Conservation (phyloP, 1,140 invertebrate genomes). For the Condylostylus longicornis region DNA sequence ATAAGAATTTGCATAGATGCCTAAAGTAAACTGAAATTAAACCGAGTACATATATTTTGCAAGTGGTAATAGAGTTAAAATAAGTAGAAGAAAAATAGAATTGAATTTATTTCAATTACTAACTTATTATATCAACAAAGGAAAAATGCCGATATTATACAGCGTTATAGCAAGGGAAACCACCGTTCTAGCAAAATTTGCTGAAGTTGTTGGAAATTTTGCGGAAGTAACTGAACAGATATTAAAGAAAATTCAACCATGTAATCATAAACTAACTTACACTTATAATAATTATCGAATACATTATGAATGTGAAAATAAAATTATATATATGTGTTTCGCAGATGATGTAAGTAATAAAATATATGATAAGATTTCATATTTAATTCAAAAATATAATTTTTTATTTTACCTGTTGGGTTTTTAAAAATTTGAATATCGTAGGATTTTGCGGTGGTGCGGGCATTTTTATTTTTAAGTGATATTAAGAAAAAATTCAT, state of each 20-base stretch:
- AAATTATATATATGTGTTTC: constrained; percentile 83
- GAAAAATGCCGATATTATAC: constrained; percentile 76
- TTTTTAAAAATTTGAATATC: constrained; percentile 75
- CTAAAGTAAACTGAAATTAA: too few species aligned
- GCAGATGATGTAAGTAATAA: constrained; percentile 73
- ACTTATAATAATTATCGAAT: constrained; percentile 85
- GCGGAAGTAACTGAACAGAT: constrained; percentile 87
- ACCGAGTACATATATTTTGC: too few species aligned
- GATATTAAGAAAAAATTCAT: constrained; percentile 82
- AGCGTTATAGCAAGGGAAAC: constrained; percentile 74
- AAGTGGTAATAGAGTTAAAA: too few species aligned
- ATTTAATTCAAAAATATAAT: constrained; percentile 2
- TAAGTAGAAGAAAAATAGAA: too few species aligned
- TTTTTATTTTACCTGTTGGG: constrained; percentile 5
- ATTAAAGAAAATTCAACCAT: constrained; percentile 63
- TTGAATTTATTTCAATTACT: too few species aligned
- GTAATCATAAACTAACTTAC: constrained; percentile 81
- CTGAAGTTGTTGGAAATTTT: constrained; percentile 83
- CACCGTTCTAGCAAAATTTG: constrained; percentile 78
- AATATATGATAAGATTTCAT: constrained; percentile 2
- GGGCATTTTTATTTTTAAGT: constrained; percentile 78
- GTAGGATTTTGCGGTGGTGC: too few species aligned
- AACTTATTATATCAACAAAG: too few species aligned
- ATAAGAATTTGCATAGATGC: too few species aligned
- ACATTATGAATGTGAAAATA: constrained; percentile 77